Percentiles rank a stretch among this genome's conserved stretches.
Conservation (phyloP, 1,140 invertebrate genomes). For the Neodiprion virginianus region DNA sequence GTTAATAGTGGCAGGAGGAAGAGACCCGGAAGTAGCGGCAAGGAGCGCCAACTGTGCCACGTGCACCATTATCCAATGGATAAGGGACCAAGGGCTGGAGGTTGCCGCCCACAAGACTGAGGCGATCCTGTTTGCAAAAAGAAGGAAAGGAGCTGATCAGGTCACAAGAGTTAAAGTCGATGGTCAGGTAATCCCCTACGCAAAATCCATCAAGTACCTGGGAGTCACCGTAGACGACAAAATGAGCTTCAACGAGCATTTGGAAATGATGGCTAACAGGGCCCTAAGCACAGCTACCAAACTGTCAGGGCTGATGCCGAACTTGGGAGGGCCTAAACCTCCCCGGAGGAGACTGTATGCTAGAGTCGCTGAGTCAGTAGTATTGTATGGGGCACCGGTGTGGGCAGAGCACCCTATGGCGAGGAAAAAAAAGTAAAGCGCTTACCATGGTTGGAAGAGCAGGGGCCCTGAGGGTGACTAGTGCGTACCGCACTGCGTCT, state of each 20-base stretch:
- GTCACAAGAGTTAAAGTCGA: neutral
- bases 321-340: slow-evolving; percentile 14
- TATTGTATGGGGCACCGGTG: slow-evolving; percentile 14
- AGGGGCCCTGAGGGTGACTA: slow-evolving; percentile 11
- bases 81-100: slow-evolving; percentile 22
- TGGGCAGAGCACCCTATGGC: neutral
- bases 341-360: slow-evolving; percentile 1
- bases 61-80: slow-evolving; percentile 21
- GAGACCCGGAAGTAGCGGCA: slow-evolving; percentile 34
- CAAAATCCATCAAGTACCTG: slow-evolving; percentile 17
- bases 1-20: slow-evolving; percentile 32
- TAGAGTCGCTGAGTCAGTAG: slow-evolving; percentile 7
- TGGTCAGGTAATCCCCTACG: neutral
- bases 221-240: slow-evolving; percentile 18
- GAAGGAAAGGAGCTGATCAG: neutral
- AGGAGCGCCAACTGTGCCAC: slow-evolving; percentile 8
- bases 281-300: slow-evolving; percentile 1
- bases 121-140: neutral
- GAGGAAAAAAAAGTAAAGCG: neutral
- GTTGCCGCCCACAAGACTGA: neutral
- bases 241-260: slow-evolving; percentile 22
- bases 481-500: slow-evolving; percentile 31
- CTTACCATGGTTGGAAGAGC: neutral
- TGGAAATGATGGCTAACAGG: slow-evolving; percentile 16
- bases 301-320: slow-evolving; percentile 22